phyloP scores from a whole-genome alignment of 35 echinoderm and acorn worm genomes.

The Chiridota heheva region DNA sequence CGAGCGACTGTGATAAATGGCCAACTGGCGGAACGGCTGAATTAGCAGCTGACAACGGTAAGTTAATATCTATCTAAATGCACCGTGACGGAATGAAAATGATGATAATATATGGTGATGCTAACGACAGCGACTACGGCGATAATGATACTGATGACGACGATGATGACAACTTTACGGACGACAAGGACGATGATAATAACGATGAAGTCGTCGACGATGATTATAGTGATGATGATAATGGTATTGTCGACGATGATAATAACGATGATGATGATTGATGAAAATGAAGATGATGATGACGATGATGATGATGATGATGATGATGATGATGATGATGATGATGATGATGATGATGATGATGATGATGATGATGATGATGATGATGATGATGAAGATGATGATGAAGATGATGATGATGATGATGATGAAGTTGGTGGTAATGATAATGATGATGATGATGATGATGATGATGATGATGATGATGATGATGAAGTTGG shows the following conservation, averaged over 20 bases:
- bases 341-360: neutral
- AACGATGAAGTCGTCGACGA: neutral
- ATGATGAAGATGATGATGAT: neutral
- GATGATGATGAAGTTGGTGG: neutral
- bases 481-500: neutral
- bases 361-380: conserved; percentile 2
- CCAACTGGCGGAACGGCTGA: too few species aligned
- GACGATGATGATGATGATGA: conserved; percentile 1
- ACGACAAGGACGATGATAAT: neutral
- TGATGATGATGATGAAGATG: neutral
- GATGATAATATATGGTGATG: neutral
- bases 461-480: neutral
- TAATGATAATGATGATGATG: neutral
- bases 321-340: conserved; percentile 2
- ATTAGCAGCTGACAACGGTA: too few species aligned
- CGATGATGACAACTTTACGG: neutral
- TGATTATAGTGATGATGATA: neutral
- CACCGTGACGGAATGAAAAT: too few species aligned
- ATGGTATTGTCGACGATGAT: too few species aligned
- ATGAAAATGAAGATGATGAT: neutral
- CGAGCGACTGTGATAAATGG: too few species aligned
- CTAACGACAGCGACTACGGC: neutral
- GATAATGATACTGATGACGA: too few species aligned
- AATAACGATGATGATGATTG: neutral
- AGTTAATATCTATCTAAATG: too few species aligned